Base-by-base conservation (phyloP, 2,797 vertebrate species). In the Kryptolebias ocellatus region DNA sequence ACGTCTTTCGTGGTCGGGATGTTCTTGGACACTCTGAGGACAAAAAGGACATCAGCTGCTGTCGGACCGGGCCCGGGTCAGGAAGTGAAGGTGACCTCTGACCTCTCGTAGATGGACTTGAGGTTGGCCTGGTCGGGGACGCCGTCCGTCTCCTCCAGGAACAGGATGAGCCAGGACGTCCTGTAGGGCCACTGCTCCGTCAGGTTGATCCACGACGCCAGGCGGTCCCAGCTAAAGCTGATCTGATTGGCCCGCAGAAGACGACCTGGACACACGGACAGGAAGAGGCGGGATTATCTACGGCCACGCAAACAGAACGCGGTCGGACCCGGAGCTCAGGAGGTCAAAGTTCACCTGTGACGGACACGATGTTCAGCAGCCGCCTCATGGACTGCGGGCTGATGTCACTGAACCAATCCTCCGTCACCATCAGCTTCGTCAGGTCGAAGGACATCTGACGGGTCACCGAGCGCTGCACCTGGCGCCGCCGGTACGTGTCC, bases 401-500 rank as follows among this genome's bases (percentile, higher is more conserved):
- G 89, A 99, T 98, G 89, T 99, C 97, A 46, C 94, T 98, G 91
- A 98, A 98, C 97, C 97, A 99, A 66, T 99, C 97, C 83, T 99
- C 97, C 0, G 97, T 96, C 72, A 99, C 95, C 86, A 99, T 89
- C 76, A 99, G 92, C 72, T 99, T 99, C 0, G 96, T 96, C 67
- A 99, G 91, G 81, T 99, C 97, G 17, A 99, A 97, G 24, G 96
- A 97, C 97, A 98, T 98, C 83, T 99, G 97, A 14, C 97, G 94
- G 0, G 97, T 98, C 60, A 98, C 94, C 0, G 95, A 95, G 45
- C 97, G 94, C 78, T 98, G 96, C 84, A 96, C 95, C 88, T 98
- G 96, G 0, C 97, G 91, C 0, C 97, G 93, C 53, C 97, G 93
- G 81, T 96, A 97, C 0, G 97, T 99, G 75, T 99, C 97, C 97